Conservation (phyloP, 2,888 invertebrate species). For the Argyresthia goedartella region DNA sequence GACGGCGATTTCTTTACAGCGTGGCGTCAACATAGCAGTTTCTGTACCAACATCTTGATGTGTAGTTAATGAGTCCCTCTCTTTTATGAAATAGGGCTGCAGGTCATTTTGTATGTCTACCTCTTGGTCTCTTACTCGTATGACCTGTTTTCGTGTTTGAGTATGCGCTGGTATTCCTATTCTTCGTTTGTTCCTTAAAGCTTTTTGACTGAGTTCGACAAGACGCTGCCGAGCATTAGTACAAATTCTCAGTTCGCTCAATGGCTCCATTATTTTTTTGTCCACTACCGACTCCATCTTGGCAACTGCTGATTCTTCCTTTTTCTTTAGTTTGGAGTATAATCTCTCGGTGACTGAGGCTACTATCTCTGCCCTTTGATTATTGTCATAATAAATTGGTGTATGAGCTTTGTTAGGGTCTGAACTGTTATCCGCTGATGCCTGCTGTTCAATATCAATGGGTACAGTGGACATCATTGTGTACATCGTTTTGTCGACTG, state of each 20-base stretch:
- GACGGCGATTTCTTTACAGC: slow-evolving; percentile 56
- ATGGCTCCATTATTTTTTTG: slow-evolving; percentile 49
- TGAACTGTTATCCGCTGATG: not conserved
- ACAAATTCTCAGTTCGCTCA: slow-evolving; percentile 70
- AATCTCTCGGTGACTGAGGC: slow-evolving; percentile 78
- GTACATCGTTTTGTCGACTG: slow-evolving; percentile 24
- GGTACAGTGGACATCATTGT: not conserved
- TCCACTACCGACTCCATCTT: slow-evolving; percentile 51
- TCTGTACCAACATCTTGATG: slow-evolving; percentile 48
- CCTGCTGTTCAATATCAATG: not conserved
- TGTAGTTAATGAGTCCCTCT: slow-evolving; percentile 29
- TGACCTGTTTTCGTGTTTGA: slow-evolving; percentile 66
- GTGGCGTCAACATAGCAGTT: slow-evolving; percentile 53
- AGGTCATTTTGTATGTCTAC: slow-evolving; percentile 69
- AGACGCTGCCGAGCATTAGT: slow-evolving; percentile 70
- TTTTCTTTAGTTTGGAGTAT: slow-evolving; percentile 70
- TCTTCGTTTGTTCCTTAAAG: slow-evolving; percentile 61
- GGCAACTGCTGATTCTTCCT: slow-evolving; percentile 53
- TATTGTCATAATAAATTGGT: slow-evolving; percentile 42
- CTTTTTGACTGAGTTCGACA: slow-evolving; percentile 71
- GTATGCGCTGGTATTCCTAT: slow-evolving; percentile 68
- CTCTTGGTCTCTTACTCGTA: slow-evolving; percentile 69
- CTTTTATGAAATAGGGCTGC: slow-evolving; percentile 39
- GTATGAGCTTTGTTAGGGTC: slow-evolving; percentile 10
- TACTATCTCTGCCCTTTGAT: slow-evolving; percentile 76